Conservation (phyloP, 1,140 invertebrate genomes). For the Tetragonula clypearis region DNA sequence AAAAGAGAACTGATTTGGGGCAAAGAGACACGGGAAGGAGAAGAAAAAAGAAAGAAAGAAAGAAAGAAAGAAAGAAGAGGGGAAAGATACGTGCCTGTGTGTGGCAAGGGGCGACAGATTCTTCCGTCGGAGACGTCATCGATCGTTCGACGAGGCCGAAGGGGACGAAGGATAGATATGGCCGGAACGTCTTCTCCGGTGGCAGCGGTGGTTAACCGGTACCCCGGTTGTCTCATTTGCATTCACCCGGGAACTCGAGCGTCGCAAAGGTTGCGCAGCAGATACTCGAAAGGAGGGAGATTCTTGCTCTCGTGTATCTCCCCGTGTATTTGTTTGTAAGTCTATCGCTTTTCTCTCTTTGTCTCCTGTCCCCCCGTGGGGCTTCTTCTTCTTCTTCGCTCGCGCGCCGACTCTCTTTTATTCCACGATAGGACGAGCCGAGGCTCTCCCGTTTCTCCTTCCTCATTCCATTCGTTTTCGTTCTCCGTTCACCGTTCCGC, state of each 20-base stretch:
- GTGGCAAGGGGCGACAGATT: not conserved
- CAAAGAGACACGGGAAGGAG: too few species aligned
- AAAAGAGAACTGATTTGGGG: not conserved
- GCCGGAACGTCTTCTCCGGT: constrained; percentile 71
- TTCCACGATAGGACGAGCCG: constrained; percentile 34
- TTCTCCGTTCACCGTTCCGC: constrained; percentile 39
- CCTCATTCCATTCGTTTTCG: constrained; percentile 73
- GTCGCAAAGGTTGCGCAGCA: constrained; percentile 53
- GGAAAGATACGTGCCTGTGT: not conserved
- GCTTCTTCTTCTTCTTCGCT: constrained; percentile 48
- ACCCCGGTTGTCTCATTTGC: constrained; percentile 76
- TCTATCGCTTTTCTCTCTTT: constrained; percentile 43
- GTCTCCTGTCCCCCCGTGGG: constrained; percentile 20
- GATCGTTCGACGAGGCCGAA: constrained; percentile 33
- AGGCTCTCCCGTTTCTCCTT: constrained; percentile 60
- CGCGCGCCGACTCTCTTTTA: constrained; percentile 62
- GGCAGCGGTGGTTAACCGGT: constrained; percentile 72
- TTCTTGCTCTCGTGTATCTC: constrained; percentile 50
- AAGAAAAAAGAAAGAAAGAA: too few species aligned
- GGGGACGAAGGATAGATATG: constrained; percentile 65
- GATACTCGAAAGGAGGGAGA: constrained; percentile 41
- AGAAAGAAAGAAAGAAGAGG: too few species aligned
- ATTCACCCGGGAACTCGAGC: constrained; percentile 72
- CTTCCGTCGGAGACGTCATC: constrained; percentile 37
- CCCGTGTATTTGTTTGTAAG: constrained; percentile 57